Percentiles rank a stretch among this genome's conserved stretches.
Conservation (phyloP, 92 coral and sea anemone species). For the Chrysogorgia sp. region DNA sequence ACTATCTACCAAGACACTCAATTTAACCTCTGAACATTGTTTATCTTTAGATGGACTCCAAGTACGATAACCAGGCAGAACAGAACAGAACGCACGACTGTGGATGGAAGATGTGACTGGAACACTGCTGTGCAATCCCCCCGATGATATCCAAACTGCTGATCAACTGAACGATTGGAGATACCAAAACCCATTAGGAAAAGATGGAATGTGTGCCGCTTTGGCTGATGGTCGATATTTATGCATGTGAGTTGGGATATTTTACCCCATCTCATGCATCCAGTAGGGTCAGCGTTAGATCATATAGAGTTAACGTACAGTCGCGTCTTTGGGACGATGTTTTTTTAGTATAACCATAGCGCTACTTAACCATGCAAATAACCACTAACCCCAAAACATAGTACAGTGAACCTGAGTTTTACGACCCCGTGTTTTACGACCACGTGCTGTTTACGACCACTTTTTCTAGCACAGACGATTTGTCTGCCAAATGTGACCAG, state of each 20-base stretch:
- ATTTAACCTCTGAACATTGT: not conserved
- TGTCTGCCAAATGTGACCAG: too few species aligned
- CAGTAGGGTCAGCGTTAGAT: too few species aligned
- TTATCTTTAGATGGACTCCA: constrained; percentile 24
- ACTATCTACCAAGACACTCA: not conserved
- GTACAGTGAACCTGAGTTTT: too few species aligned
- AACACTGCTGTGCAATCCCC: constrained; percentile 39
- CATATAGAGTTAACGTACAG: too few species aligned
- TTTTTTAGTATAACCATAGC: too few species aligned
- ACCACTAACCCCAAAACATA: too few species aligned
- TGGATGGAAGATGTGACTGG: constrained; percentile 93
- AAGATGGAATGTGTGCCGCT: constrained; percentile 27
- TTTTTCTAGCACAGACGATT: too few species aligned
- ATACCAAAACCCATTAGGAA: constrained; percentile 58
- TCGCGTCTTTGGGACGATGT: too few species aligned
- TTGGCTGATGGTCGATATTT: constrained; percentile 43
- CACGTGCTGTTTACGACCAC: too few species aligned
- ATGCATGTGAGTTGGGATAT: constrained; percentile 45
- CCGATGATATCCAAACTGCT: constrained; percentile 38
- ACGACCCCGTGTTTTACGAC: too few species aligned
- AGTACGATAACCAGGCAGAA: constrained; percentile 5
- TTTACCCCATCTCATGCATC: too few species aligned
- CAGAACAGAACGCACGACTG: constrained; percentile 62
- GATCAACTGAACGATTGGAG: constrained; percentile 39
- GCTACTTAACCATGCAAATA: too few species aligned